Percentiles rank a stretch among this genome's conserved stretches.
Evolutionary conservation across 2,888 invertebrate genomes (phyloP).

Genomic region (Heterodera filipjevi): DNA sequence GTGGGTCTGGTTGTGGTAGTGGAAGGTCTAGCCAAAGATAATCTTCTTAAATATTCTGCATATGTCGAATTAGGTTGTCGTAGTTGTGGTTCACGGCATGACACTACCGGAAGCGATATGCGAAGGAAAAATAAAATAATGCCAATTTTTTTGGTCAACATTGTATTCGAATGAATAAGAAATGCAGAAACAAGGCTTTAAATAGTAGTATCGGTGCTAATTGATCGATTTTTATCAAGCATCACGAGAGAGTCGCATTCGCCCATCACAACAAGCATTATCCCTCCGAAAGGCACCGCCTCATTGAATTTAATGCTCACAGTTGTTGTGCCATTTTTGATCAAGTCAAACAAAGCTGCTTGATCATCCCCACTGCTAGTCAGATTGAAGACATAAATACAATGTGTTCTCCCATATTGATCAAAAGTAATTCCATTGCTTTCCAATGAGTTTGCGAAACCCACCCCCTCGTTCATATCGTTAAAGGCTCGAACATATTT

Average conservation of each 20-base stretch:
- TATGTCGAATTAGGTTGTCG: too few species aligned
- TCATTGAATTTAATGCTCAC: conserved; percentile 24
- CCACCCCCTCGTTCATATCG: conserved; percentile 15
- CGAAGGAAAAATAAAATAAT: conserved; percentile 6
- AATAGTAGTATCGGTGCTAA: conserved; percentile 13
- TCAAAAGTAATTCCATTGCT: conserved; percentile 12
- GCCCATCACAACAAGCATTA: conserved; percentile 10
- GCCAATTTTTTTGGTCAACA: not conserved
- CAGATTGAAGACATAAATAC: conserved; percentile 28
- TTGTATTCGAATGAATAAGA: not conserved
- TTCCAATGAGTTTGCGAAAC: not conserved
- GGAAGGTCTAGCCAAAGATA: not conserved
- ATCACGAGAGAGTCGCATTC: conserved; percentile 6
- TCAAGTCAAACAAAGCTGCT: conserved; percentile 15
- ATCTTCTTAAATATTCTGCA: not conserved
- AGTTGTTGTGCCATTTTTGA: conserved; percentile 22
- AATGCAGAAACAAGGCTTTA: not conserved
- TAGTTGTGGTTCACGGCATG: not conserved
- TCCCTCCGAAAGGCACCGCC: not conserved
- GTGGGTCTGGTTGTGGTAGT: too few species aligned
- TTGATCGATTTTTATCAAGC: conserved; percentile 11
- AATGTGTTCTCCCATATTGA: not conserved
- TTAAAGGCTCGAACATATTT: conserved; percentile 16
- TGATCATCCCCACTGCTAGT: conserved; percentile 24
- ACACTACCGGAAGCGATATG: not conserved